Percentiles rank a stretch among this genome's conserved stretches.
Conservation (phyloP, 2,797 vertebrate species). For the Lacerta bilineata region DNA sequence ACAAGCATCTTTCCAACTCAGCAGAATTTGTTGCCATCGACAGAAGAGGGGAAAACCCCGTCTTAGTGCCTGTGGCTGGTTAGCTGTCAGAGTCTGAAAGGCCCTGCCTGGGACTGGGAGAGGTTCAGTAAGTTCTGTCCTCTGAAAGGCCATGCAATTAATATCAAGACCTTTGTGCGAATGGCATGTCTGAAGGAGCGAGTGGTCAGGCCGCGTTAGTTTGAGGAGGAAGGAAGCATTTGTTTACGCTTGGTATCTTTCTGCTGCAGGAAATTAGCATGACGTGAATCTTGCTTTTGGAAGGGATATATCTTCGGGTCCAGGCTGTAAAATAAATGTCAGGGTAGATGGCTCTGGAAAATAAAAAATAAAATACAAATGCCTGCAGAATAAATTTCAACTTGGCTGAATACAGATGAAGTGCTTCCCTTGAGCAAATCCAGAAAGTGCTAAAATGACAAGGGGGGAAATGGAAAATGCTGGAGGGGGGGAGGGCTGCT, state of each 20-base stretch:
- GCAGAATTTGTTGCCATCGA: background rate
- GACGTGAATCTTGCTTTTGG: conserved; percentile 58
- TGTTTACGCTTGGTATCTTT: conserved; percentile 55
- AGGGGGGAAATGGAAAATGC: background rate
- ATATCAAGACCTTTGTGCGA: background rate
- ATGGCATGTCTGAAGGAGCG: background rate
- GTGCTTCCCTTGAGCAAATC: conserved; percentile 38
- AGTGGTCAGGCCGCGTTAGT: fast-evolving
- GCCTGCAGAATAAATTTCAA: conserved; percentile 55
- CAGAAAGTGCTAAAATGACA: background rate
- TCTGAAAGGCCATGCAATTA: background rate
- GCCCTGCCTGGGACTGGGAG: background rate
- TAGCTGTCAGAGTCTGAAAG: background rate
- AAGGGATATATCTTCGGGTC: conserved; percentile 65
- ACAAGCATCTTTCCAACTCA: background rate
- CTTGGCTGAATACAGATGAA: conserved; percentile 43
- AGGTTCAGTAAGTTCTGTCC: background rate
- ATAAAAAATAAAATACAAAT: conserved; percentile 41
- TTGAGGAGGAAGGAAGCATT: conserved; percentile 1
- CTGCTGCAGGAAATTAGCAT: conserved; percentile 64
- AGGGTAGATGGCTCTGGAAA: conserved; percentile 72
- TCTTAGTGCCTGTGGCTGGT: background rate
- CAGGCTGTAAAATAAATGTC: conserved; percentile 72
- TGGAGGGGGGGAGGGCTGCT: background rate
- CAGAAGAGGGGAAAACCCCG: background rate